Conservation (phyloP, 2,888 invertebrate species). For the Neuroscelio doddi region DNA sequence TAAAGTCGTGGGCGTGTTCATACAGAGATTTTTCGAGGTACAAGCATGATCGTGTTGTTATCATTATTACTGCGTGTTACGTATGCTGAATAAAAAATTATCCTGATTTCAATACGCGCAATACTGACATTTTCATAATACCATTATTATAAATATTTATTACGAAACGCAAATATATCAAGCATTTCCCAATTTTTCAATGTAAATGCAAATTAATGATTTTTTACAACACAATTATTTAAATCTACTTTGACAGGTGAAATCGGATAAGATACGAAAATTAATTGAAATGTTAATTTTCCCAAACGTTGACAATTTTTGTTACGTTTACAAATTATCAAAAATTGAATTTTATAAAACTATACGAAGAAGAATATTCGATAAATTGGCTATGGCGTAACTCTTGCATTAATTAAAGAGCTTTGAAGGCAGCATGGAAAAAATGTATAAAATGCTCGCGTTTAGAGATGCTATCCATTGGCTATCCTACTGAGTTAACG, state of each 20-base stretch:
- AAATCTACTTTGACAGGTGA: too few relatives aligned
- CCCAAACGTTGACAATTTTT: too few relatives aligned
- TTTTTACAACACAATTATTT: too few relatives aligned
- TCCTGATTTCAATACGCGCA: conserved; percentile 7
- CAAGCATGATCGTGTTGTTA: conserved; percentile 5
- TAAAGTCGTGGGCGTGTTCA: conserved; percentile 9
- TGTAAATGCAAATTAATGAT: too few relatives aligned
- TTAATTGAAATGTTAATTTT: too few relatives aligned
- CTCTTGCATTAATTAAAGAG: neutral
- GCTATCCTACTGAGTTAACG: conserved; percentile 24
- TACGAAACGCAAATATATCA: too few relatives aligned
- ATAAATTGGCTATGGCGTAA: neutral
- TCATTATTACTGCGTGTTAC: conserved; percentile 5
- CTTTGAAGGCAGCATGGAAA: neutral
- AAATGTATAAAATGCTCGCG: conserved; percentile 3
- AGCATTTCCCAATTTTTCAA: too few relatives aligned
- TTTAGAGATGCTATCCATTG: conserved; percentile 25
- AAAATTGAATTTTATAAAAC: too few relatives aligned
- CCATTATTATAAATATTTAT: too few relatives aligned
- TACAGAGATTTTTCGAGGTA: neutral
- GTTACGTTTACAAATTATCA: too few relatives aligned
- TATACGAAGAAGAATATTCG: too few relatives aligned
- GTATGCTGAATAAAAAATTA: conserved; percentile 1
- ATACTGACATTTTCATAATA: neutral
- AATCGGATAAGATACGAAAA: too few relatives aligned